Conservation (phyloP, 1,140 invertebrate species). For the Penaeus indicus region DNA sequence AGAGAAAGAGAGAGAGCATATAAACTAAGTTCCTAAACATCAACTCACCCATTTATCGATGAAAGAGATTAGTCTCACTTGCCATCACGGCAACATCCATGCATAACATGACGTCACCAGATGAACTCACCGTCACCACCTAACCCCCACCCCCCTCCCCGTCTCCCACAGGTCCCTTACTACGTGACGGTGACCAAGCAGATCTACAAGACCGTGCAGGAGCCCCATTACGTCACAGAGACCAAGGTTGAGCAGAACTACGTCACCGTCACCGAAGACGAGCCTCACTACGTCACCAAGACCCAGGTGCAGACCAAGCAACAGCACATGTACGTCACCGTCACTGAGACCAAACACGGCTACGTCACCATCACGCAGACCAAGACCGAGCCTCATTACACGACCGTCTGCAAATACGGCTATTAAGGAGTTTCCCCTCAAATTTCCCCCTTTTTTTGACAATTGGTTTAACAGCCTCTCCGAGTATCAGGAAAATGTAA, state of each 20-base stretch:
- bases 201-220: conserved; percentile 66
- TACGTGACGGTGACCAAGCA: conserved; percentile 66
- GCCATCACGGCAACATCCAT: too few species aligned
- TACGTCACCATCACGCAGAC: conserved; percentile 65
- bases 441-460: background rate
- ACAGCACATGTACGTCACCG: conserved; percentile 65
- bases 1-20: too few species aligned
- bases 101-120: too few species aligned
- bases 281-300: conserved; percentile 66
- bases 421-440: background rate
- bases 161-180: conserved; percentile 56
- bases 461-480: background rate
- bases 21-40: too few species aligned
- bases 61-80: too few species aligned
- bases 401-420: conserved; percentile 61
- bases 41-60: too few species aligned
- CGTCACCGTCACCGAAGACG: conserved; percentile 63
- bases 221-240: conserved; percentile 66
- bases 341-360: conserved; percentile 65
- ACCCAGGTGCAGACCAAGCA: conserved; percentile 61
- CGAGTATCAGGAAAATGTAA: background rate
- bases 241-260: conserved; percentile 66
- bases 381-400: conserved; percentile 61
- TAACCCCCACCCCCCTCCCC: background rate
- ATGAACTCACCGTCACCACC: background rate